A percentile compares a stretch with the other conserved stretches of the same genome.
phyloP scores from a whole-genome alignment of 2,797 vertebrate species.

The Karalla daura region DNA sequence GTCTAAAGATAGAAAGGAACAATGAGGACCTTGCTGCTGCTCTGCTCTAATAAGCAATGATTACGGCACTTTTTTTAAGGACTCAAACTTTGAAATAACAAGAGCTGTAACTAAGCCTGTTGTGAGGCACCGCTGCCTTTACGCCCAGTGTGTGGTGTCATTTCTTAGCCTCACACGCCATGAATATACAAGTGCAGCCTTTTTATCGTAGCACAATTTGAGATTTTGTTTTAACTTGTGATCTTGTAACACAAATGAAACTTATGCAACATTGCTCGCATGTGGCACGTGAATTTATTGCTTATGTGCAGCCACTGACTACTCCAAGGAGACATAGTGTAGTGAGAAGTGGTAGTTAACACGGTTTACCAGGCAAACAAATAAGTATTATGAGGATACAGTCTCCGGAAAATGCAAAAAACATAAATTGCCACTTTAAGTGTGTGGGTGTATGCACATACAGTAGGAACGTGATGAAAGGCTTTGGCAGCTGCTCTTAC shows the following conservation, averaged over 20 bases:
- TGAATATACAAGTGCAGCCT: not conserved
- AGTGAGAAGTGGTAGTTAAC: not conserved
- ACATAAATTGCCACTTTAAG: slow-evolving; percentile 36
- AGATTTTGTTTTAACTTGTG: not conserved
- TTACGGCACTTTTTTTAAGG: slow-evolving; percentile 46
- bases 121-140: slow-evolving; percentile 1
- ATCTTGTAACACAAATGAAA: not conserved
- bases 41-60: slow-evolving; percentile 59
- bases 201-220: not conserved
- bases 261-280: too few relatives aligned
- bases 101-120: slow-evolving; percentile 8
- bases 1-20: slow-evolving; percentile 73
- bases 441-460: slow-evolving; percentile 19
- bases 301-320: too few relatives aligned
- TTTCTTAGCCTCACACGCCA: not conserved
- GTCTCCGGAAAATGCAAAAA: slow-evolving; percentile 21
- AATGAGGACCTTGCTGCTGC: slow-evolving; percentile 37
- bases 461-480: slow-evolving; percentile 28
- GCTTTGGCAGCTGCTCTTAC: slow-evolving; percentile 31
- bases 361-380: slow-evolving; percentile 11
- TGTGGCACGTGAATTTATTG: too few relatives aligned
- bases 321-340: too few relatives aligned
- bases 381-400: not conserved
- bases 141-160: slow-evolving; percentile 14
- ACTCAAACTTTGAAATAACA: slow-evolving; percentile 41